Percentiles rank a stretch among this genome's conserved stretches.
phyloP scores from a whole-genome alignment of 2,113 vertebrate species.

The Gracilinanus agilis region DNA sequence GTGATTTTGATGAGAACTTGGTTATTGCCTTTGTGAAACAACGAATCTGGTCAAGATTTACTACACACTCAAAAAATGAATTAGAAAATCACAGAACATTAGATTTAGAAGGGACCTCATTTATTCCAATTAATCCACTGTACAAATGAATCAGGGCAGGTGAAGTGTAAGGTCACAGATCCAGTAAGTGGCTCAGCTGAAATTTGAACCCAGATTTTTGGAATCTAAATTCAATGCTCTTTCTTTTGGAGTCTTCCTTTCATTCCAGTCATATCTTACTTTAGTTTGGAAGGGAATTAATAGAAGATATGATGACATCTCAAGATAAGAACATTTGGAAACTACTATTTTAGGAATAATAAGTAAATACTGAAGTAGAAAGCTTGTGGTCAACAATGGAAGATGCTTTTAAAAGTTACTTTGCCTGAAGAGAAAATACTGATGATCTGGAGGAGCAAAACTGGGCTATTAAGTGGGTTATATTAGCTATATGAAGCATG shows the following conservation, averaged over 20 bases:
- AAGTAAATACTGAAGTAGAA: neutral
- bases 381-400: neutral
- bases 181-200: neutral
- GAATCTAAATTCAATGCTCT: neutral
- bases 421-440: neutral
- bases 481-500: neutral
- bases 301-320: neutral
- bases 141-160: neutral
- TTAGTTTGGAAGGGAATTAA: neutral
- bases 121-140: neutral
- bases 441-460: neutral
- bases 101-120: neutral
- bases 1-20: neutral
- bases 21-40: neutral
- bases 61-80: too few species aligned
- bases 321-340: neutral
- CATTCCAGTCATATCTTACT: neutral
- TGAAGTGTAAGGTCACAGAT: neutral
- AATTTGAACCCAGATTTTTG: neutral
- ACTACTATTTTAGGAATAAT: neutral
- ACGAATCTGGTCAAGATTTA: neutral
- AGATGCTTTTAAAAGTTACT: neutral
- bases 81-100: too few species aligned
- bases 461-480: neutral
- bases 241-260: neutral